These are phyloP conservation scores for Mesocentrotus franciscanus DNA, from an alignment of 53 echinoderm and acorn worm genomes.

Conservation along the genomic window DNA sequence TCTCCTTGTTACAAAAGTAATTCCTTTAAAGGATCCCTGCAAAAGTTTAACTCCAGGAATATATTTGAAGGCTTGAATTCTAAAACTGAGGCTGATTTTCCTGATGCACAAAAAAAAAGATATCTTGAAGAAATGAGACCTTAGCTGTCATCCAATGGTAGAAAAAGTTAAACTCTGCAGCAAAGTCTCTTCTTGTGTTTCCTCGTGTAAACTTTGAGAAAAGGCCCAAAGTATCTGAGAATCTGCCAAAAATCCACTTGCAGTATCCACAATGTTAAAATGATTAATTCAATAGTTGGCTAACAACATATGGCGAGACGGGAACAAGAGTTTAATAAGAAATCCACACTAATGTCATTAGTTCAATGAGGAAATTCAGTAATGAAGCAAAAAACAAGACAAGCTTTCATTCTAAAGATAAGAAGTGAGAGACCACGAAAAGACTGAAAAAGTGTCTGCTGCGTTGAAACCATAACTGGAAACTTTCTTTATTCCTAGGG, in stretches of 20 bases:
- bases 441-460: background rate
- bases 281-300: background rate
- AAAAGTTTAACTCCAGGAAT: background rate
- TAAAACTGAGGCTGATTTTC: background rate
- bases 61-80: background rate
- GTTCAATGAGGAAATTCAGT: background rate
- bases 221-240: background rate
- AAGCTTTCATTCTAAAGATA: background rate
- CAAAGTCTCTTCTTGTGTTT: background rate
- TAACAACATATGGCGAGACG: background rate
- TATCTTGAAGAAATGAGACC: background rate
- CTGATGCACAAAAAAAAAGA: background rate
- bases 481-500: background rate
- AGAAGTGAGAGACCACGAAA: background rate
- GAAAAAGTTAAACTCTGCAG: background rate
- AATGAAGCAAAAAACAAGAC: background rate
- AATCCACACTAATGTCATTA: slow-evolving; percentile 14
- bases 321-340: background rate
- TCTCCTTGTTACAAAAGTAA: background rate
- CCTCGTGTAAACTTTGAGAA: background rate
- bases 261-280: background rate
- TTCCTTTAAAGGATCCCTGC: background rate
- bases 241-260: background rate
- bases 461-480: background rate
- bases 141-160: background rate